phyloP scores from a whole-genome alignment of 2,113 vertebrate genomes.

The Halcyon senegalensis region DNA sequence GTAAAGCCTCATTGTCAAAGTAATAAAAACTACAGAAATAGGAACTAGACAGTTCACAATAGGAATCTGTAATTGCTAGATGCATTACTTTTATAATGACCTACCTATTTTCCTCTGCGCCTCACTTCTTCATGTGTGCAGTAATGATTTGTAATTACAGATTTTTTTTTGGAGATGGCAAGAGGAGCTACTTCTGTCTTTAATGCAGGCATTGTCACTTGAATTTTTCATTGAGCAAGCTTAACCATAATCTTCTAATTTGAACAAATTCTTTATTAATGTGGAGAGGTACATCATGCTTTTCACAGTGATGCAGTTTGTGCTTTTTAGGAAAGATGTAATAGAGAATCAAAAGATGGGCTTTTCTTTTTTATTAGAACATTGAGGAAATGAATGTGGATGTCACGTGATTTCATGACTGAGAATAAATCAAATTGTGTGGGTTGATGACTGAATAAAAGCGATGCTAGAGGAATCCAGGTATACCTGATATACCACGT shows the following conservation, averaged over 20 bases:
- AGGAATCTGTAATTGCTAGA: background rate
- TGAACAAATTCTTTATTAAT: background rate
- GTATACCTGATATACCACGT: background rate
- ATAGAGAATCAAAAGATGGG: background rate
- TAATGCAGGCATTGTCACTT: background rate
- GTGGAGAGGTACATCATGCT: background rate
- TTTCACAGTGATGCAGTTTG: background rate
- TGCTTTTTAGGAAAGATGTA: background rate
- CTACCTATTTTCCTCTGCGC: background rate
- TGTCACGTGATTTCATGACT: background rate
- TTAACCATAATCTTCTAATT: background rate
- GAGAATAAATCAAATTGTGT: background rate
- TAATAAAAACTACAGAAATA: background rate
- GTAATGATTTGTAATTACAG: background rate
- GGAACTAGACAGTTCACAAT: background rate
- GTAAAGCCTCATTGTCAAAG: background rate
- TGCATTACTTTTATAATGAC: background rate
- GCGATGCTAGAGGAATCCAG: background rate
- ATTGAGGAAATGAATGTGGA: background rate
- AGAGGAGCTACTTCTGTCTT: background rate
- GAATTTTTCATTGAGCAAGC: background rate
- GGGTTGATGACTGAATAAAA: background rate
- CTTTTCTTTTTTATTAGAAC: background rate
- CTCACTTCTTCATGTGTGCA: background rate
- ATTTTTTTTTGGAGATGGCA: background rate